A percentile compares a stretch with the other conserved stretches of the same genome.
Evolutionary conservation across 2,797 vertebrate species (phyloP).

Genomic region (Onychomys leucogaster): DNA sequence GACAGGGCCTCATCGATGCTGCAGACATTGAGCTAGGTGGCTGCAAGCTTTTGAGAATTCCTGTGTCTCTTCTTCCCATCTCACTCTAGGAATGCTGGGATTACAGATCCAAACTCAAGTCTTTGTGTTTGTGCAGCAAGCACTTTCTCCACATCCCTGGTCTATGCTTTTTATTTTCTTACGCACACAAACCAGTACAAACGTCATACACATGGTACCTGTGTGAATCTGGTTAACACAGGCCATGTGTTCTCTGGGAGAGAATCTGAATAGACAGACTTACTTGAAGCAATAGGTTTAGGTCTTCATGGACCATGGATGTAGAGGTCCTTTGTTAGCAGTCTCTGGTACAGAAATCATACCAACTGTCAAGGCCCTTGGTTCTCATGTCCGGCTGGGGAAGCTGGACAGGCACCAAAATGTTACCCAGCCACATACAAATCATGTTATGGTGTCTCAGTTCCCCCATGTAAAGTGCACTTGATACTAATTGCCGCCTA

Average conservation of each 20-base stretch:
- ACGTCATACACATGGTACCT: not conserved
- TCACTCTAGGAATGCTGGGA: not conserved
- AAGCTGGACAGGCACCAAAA: not conserved
- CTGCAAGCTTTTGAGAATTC: not conserved
- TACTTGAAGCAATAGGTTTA: not conserved
- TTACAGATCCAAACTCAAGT: not conserved
- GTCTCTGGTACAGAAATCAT: not conserved
- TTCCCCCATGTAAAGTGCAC: not conserved
- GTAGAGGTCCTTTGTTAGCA: not conserved
- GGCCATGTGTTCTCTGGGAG: not conserved
- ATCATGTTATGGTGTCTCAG: not conserved
- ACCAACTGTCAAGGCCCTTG: not conserved
- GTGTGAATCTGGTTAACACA: not conserved
- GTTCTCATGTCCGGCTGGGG: not conserved
- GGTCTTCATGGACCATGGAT: not conserved
- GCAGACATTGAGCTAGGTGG: not conserved
- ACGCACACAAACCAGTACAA: not conserved
- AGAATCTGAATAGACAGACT: not conserved
- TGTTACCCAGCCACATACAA: not conserved
- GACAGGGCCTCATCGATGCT: too few species aligned
- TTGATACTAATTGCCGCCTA: not conserved
- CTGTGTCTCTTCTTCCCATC: not conserved
- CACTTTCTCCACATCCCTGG: not conserved
- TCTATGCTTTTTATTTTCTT: conserved; percentile 31
- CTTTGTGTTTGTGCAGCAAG: not conserved